phyloP scores from a whole-genome alignment of 2,113 vertebrate genomes.

The Dipodomys spectabilis region DNA sequence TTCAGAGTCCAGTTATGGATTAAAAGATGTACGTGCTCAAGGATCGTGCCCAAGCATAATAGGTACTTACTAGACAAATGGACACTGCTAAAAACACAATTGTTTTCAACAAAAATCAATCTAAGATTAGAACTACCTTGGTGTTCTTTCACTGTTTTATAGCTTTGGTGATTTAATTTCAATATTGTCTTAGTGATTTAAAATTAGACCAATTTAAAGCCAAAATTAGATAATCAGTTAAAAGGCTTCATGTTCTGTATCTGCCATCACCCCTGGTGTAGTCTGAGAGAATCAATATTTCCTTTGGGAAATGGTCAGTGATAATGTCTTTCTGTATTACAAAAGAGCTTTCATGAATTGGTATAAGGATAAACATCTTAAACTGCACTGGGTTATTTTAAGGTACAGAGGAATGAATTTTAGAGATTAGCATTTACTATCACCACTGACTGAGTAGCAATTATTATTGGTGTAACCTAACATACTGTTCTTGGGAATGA shows the following conservation, averaged over 20 bases:
- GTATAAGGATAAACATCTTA: slow-evolving; percentile 58
- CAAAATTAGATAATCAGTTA: slow-evolving; percentile 43
- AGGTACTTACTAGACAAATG: slow-evolving; percentile 20
- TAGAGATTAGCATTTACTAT: slow-evolving; percentile 5
- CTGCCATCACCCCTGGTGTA: neutral
- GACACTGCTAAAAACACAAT: neutral
- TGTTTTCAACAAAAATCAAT: slow-evolving; percentile 44
- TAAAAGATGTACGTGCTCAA: neutral
- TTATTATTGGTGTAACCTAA: slow-evolving; percentile 40
- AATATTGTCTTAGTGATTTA: slow-evolving; percentile 58
- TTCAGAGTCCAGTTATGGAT: neutral
- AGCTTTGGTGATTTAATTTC: slow-evolving; percentile 57
- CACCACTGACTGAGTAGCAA: slow-evolving; percentile 36
- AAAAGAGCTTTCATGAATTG: slow-evolving; percentile 28
- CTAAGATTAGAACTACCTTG: slow-evolving; percentile 51
- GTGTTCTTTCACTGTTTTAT: slow-evolving; percentile 47
- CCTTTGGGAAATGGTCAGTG: slow-evolving; percentile 45
- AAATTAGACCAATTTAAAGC: slow-evolving; percentile 67
- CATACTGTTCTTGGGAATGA: slow-evolving; percentile 34
- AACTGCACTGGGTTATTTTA: slow-evolving; percentile 22
- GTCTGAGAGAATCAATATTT: slow-evolving; percentile 57
- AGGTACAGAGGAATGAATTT: slow-evolving; percentile 35
- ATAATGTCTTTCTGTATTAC: slow-evolving; percentile 29
- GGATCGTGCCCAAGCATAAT: neutral
- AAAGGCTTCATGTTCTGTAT: slow-evolving; percentile 41